Conservation (phyloP, 2,113 vertebrate species). For the Trinectes maculatus region DNA sequence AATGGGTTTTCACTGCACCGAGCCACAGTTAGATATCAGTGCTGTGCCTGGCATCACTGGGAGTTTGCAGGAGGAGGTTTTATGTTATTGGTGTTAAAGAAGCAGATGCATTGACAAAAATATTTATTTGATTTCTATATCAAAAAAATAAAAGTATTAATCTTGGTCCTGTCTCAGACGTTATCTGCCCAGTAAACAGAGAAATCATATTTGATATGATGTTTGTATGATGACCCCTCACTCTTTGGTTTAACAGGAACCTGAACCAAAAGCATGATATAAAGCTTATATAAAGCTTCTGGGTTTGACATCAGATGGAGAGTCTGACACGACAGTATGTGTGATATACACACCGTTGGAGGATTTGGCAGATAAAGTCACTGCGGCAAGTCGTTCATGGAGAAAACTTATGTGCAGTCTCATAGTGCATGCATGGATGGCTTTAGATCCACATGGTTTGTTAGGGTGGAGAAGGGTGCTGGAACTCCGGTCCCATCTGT, state of each 20-base stretch:
- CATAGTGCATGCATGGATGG: constrained; percentile 24
- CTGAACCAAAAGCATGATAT: neutral
- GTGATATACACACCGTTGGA: constrained; percentile 2
- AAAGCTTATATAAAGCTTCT: neutral
- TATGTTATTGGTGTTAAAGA: too few species aligned
- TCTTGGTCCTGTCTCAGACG: too few species aligned
- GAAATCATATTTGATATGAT: too few species aligned
- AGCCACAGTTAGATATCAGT: neutral
- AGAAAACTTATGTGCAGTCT: constrained; percentile 8
- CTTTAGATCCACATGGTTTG: constrained; percentile 35
- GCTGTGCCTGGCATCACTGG: neutral
- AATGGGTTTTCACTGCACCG: constrained; percentile 5
- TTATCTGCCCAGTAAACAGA: too few species aligned
- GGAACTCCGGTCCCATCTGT: constrained; percentile 51
- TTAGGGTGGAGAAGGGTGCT: constrained; percentile 44
- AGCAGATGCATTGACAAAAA: too few species aligned
- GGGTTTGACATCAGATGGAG: neutral
- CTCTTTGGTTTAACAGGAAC: constrained; percentile 29
- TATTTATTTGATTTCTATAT: too few species aligned
- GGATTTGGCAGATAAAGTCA: neutral
- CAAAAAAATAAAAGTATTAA: too few species aligned
- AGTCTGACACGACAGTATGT: too few species aligned
- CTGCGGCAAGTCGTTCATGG: constrained; percentile 8
- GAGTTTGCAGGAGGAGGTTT: neutral
- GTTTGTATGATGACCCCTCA: too few species aligned